phyloP scores from a whole-genome alignment of 1,140 invertebrate species.

The Zaprionus camerounensis region DNA sequence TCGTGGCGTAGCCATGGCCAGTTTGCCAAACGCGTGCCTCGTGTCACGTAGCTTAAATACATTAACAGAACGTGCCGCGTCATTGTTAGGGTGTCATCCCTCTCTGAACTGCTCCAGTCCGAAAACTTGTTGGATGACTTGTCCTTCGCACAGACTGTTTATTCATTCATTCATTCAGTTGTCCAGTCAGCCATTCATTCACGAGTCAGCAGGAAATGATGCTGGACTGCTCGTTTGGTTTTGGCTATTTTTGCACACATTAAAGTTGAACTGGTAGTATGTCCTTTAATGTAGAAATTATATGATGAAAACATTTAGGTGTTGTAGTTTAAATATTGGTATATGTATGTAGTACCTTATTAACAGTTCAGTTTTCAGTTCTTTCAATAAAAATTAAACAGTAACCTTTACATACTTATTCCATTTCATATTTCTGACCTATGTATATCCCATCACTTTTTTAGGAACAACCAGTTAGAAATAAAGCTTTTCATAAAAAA shows the following conservation, averaged over 20 bases:
- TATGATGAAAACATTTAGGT: neutral
- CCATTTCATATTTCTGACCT: too few species aligned
- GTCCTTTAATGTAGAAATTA: neutral
- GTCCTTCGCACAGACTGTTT: neutral
- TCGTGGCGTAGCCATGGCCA: slow-evolving; percentile 25
- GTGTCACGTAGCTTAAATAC: slow-evolving; percentile 45
- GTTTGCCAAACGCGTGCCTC: neutral
- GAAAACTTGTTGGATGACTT: slow-evolving; percentile 32
- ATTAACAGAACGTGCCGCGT: slow-evolving; percentile 39
- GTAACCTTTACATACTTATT: too few species aligned
- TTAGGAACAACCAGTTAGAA: too few species aligned
- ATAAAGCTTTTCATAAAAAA: too few species aligned
- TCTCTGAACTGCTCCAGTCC: neutral
- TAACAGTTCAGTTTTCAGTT: too few species aligned
- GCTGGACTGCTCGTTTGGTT: neutral
- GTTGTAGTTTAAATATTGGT: too few species aligned
- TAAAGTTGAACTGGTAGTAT: neutral
- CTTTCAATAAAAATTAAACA: too few species aligned
- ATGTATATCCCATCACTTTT: too few species aligned
- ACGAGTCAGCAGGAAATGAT: slow-evolving; percentile 14
- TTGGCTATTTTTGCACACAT: neutral
- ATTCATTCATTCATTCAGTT: neutral
- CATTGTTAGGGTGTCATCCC: slow-evolving; percentile 14
- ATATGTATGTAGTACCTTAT: too few species aligned
- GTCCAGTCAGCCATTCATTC: neutral